phyloP scores from a whole-genome alignment of 2,888 invertebrate genomes.

The Nomada lathburiana region DNA sequence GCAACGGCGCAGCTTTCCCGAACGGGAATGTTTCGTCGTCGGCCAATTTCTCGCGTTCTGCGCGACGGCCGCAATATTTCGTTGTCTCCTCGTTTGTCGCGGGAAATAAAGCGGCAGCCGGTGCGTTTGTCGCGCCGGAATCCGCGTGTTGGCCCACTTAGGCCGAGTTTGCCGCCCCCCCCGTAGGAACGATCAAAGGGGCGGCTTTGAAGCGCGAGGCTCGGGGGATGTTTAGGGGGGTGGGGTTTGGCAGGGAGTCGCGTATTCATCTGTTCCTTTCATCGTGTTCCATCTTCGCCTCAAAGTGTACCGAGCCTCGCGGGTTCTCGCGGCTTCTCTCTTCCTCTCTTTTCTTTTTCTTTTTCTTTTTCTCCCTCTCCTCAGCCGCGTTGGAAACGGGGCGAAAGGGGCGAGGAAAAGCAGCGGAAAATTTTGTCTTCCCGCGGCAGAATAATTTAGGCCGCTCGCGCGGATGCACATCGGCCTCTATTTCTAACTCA shows the following conservation, averaged over 20 bases:
- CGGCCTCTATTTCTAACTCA: slow-evolving; percentile 12
- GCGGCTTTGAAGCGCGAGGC: slow-evolving; percentile 39
- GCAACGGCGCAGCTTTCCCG: too few relatives aligned
- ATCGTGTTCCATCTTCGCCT: slow-evolving; percentile 29
- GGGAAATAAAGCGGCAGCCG: slow-evolving; percentile 28
- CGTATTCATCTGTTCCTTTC: slow-evolving; percentile 38
- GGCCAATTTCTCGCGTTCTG: not conserved
- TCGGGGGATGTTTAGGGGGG: slow-evolving; percentile 2
- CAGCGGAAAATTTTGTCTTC: slow-evolving; percentile 6
- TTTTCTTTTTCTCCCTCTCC: not conserved
- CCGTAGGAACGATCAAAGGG: slow-evolving; percentile 49
- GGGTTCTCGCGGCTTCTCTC: not conserved
- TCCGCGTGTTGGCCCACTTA: slow-evolving; percentile 53
- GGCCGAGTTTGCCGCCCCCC: slow-evolving; percentile 46
- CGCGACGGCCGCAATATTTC: not conserved
- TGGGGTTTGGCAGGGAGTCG: slow-evolving; percentile 1
- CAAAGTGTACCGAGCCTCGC: slow-evolving; percentile 27
- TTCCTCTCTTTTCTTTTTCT: too few relatives aligned
- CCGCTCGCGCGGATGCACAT: slow-evolving; percentile 1
- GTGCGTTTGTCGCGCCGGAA: slow-evolving; percentile 41
- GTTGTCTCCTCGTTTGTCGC: not conserved
- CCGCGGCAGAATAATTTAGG: slow-evolving; percentile 28
- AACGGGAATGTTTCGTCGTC: not conserved
- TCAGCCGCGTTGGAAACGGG: too few relatives aligned
- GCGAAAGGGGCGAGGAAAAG: not conserved